A percentile compares a stretch with the other conserved stretches of the same genome.
These are phyloP conservation scores for Cetoscarus ocellatus DNA, from an alignment of 2,797 vertebrate species.

Conservation along the genomic window DNA sequence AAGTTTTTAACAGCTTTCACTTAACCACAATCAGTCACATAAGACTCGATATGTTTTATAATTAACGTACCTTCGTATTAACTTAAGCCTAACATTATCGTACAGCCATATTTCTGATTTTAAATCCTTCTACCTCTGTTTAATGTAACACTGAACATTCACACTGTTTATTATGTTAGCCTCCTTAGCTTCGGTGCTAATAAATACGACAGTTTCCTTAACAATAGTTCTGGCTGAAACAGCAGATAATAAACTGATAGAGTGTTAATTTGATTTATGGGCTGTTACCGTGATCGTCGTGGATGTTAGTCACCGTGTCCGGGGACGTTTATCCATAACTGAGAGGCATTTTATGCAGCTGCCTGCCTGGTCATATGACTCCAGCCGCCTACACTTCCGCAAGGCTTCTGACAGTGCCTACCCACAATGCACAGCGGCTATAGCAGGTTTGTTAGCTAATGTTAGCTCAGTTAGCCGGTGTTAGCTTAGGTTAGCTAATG, in stretches of 20 bases:
- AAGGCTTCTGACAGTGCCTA: conserved; percentile 25
- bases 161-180: not conserved
- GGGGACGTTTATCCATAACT: conserved; percentile 48
- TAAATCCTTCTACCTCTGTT: too few relatives aligned
- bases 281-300: conserved; percentile 42
- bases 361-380: conserved; percentile 69
- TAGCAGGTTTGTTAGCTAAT: not conserved
- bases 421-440: not conserved
- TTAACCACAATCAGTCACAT: too few relatives aligned
- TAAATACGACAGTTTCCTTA: not conserved
- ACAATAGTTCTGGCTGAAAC: not conserved
- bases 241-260: not conserved
- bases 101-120: too few relatives aligned
- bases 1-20: not conserved
- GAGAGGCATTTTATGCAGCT: conserved; percentile 31
- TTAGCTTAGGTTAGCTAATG: too few relatives aligned
- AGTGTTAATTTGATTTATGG: not conserved
- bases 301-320: conserved; percentile 43
- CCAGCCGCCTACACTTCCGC: conserved; percentile 59
- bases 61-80: too few relatives aligned
- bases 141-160: too few relatives aligned
- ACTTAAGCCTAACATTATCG: too few relatives aligned
- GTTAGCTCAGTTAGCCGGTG: too few relatives aligned
- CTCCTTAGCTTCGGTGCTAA: conserved; percentile 4
- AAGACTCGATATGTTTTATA: too few relatives aligned